Evolutionary conservation across 2,113 vertebrate species (phyloP).

Genomic region (Cyprinodon brontotheroides): DNA sequence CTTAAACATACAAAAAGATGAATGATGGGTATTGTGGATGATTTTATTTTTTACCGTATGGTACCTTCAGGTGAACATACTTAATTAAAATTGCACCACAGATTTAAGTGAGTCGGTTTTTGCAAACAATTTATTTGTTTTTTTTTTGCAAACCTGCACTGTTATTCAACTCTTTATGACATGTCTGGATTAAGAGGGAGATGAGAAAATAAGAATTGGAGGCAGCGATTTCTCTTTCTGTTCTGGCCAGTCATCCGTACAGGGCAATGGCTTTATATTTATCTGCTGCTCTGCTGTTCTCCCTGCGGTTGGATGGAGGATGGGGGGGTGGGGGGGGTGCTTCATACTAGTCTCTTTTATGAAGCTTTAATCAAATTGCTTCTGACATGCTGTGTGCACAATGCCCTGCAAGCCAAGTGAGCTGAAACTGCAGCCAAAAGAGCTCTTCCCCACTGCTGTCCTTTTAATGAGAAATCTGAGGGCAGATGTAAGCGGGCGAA

Average conservation of each 20-base stretch:
- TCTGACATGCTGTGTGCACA: slow-evolving; percentile 64
- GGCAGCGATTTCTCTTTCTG: slow-evolving; percentile 33
- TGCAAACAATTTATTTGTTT: no score
- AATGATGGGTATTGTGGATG: slow-evolving; percentile 4
- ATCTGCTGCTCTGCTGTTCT: slow-evolving; percentile 29
- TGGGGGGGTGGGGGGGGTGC: slow-evolving; percentile 7
- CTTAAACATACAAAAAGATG: slow-evolving; percentile 14
- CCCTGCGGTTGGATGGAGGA: slow-evolving; percentile 16
- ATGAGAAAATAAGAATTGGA: slow-evolving; percentile 17
- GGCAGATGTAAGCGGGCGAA: slow-evolving; percentile 50
- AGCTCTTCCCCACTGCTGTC: slow-evolving; percentile 32
- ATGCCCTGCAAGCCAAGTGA: slow-evolving; percentile 52
- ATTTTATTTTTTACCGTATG: slow-evolving; percentile 28
- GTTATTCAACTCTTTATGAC: slow-evolving; percentile 32
- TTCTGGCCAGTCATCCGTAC: slow-evolving; percentile 43
- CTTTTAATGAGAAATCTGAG: slow-evolving; percentile 44
- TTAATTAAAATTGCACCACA: slow-evolving; percentile 35
- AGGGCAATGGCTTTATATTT: slow-evolving; percentile 20
- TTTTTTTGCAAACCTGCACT: background rate
- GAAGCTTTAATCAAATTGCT: slow-evolving; percentile 60
- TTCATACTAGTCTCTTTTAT: slow-evolving; percentile 43
- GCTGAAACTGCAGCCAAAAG: slow-evolving; percentile 47
- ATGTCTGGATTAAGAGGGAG: slow-evolving; percentile 16
- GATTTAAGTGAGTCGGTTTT: background rate
- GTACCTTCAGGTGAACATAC: slow-evolving; percentile 56